Evolutionary conservation across 2,888 invertebrate genomes (phyloP).

Genomic region (Lamellibrachia columna): DNA sequence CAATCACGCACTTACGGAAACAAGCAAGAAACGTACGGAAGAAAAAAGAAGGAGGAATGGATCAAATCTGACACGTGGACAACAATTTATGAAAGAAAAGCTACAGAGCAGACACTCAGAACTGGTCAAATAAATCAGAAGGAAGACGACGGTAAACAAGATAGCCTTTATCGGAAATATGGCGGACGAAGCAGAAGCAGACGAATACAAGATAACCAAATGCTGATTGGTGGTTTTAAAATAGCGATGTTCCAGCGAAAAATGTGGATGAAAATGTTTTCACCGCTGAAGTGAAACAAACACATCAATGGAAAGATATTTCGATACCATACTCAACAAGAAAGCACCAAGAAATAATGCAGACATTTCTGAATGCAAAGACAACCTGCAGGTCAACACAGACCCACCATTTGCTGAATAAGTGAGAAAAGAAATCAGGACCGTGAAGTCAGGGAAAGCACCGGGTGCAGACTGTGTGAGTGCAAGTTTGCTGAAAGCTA

Average conservation of each 20-base stretch:
- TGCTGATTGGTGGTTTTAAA: not conserved
- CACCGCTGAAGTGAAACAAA: not conserved
- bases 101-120: not conserved
- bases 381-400: not conserved
- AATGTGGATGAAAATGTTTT: not conserved
- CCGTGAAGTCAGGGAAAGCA: conserved; percentile 16
- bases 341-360: not conserved
- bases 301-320: not conserved
- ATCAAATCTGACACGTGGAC: not conserved
- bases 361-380: not conserved
- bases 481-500: not conserved
- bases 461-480: not conserved
- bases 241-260: not conserved
- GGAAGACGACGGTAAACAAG: not conserved
- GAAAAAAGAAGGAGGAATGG: too few relatives aligned
- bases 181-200: not conserved
- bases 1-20: too few relatives aligned
- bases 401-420: not conserved
- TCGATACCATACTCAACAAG: not conserved
- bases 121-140: not conserved
- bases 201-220: not conserved
- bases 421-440: not conserved
- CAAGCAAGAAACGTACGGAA: too few relatives aligned
- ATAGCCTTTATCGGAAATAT: not conserved
- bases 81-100: not conserved